phyloP scores from a whole-genome alignment of 2,797 vertebrate genomes.

The Poeciliopsis presidionis region DNA sequence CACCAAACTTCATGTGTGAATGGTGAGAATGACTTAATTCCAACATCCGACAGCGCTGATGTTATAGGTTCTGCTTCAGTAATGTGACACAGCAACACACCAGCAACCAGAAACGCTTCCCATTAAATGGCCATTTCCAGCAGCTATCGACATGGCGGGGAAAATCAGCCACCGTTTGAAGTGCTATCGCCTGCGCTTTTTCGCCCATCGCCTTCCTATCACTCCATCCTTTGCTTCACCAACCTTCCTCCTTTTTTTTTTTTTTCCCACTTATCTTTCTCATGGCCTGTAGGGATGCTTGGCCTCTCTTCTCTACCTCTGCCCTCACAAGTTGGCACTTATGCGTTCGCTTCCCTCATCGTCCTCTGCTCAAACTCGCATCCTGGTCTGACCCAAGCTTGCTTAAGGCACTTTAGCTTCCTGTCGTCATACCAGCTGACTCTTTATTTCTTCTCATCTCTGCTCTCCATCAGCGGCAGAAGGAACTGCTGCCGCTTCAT shows the following conservation, averaged over 20 bases:
- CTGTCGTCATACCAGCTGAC: conserved; percentile 36
- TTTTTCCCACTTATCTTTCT: conserved; percentile 50
- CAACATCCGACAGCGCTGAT: conserved; percentile 37
- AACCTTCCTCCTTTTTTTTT: conserved; percentile 37
- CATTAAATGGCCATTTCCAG: conserved; percentile 58
- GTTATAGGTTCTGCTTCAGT: conserved; percentile 31
- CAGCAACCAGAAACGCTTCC: conserved; percentile 13
- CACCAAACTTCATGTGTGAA: conserved; percentile 19
- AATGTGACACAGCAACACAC: conserved; percentile 12
- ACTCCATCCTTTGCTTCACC: conserved; percentile 41
- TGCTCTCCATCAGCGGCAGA: conserved; percentile 16
- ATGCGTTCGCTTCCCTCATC: conserved; percentile 50
- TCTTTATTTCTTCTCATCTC: conserved; percentile 27
- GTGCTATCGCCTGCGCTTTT: conserved; percentile 57
- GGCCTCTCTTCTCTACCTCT: conserved; percentile 29
- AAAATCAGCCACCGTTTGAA: conserved; percentile 67
- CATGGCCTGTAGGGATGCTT: conserved; percentile 48
- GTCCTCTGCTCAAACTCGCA: conserved; percentile 37
- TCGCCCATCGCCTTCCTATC: conserved; percentile 54
- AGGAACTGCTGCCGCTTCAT: conserved; percentile 12
- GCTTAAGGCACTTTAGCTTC: conserved; percentile 47
- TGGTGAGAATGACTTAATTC: conserved; percentile 36
- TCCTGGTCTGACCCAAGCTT: conserved; percentile 41
- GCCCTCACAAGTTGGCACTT: conserved; percentile 29
- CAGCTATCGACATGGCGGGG: conserved; percentile 26